These are phyloP conservation scores for Eublepharis macularius DNA, from an alignment of 2,113 vertebrate species.

Conservation along the genomic window DNA sequence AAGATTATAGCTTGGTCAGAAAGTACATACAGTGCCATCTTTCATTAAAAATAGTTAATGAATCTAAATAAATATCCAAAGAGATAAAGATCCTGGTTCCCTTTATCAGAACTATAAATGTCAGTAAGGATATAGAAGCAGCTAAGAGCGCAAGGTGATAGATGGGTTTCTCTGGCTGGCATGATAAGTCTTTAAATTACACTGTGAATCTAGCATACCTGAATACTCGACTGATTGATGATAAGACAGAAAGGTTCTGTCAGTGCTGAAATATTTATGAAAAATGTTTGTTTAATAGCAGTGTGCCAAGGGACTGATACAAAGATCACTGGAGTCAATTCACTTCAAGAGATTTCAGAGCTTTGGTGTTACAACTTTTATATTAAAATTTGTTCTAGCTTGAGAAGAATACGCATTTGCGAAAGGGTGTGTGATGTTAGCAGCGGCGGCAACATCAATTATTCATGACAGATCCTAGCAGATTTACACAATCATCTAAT, in stretches of 20 bases:
- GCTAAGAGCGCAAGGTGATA: neutral
- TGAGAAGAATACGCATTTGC: neutral
- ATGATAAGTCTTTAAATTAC: neutral
- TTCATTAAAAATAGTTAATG: constrained; percentile 7
- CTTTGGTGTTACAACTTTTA: neutral
- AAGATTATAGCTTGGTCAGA: neutral
- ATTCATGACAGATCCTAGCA: neutral
- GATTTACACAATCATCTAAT: neutral
- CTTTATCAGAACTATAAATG: neutral
- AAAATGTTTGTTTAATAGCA: neutral
- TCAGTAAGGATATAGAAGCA: neutral
- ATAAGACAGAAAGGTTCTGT: neutral
- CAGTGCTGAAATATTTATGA: neutral
- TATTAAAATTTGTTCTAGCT: neutral
- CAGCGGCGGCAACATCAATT: neutral
- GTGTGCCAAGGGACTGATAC: neutral
- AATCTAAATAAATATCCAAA: constrained; percentile 12
- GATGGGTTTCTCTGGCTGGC: neutral
- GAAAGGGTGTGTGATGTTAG: neutral
- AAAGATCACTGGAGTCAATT: neutral
- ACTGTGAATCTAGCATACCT: rapidly evolving
- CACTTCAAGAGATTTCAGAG: neutral
- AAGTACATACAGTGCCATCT: rapidly evolving
- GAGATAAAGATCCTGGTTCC: neutral
- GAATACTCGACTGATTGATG: neutral